Conservation (phyloP, 2,113 vertebrate genomes). For the Ammodytes marinus region DNA sequence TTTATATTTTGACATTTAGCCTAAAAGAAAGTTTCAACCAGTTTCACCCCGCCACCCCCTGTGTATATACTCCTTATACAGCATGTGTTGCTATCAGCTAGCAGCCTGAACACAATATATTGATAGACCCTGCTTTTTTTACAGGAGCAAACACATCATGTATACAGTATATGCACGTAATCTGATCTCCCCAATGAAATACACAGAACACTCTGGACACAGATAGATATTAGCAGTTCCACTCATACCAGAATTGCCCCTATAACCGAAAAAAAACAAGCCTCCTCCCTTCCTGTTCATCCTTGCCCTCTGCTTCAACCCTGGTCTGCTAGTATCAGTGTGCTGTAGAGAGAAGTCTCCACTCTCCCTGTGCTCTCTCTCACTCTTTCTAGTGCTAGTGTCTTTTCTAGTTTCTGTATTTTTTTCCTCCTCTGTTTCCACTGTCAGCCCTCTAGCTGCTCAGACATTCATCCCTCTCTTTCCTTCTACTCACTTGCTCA, state of each 20-base stretch:
- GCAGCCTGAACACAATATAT: background rate
- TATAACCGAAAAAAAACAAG: slow-evolving; percentile 47
- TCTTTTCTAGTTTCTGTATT: background rate
- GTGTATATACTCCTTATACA: slow-evolving; percentile 17
- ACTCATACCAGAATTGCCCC: slow-evolving; percentile 69
- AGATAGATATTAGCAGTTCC: slow-evolving; percentile 45
- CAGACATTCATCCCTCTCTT: slow-evolving; percentile 19
- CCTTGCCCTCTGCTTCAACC: slow-evolving; percentile 35
- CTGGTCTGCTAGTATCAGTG: slow-evolving; percentile 41
- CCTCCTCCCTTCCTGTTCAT: slow-evolving; percentile 16
- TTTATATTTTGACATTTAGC: slow-evolving; percentile 26
- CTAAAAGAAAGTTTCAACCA: slow-evolving; percentile 25
- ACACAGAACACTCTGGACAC: slow-evolving; percentile 11
- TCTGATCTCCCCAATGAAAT: slow-evolving; percentile 13
- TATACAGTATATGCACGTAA: background rate
- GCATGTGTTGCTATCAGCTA: slow-evolving; percentile 7
- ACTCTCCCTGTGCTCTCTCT: slow-evolving; percentile 32
- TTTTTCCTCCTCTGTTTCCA: slow-evolving; percentile 1
- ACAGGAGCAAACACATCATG: slow-evolving; percentile 22
- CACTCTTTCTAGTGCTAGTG: background rate
- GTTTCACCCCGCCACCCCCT: slow-evolving; percentile 17
- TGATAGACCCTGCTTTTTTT: background rate
- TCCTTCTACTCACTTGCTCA: slow-evolving; percentile 25
- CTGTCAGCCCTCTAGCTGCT: slow-evolving; percentile 9
- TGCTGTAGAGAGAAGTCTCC: slow-evolving; percentile 28